phyloP scores from a whole-genome alignment of 2,888 invertebrate genomes.

The Campoplex capitator region DNA sequence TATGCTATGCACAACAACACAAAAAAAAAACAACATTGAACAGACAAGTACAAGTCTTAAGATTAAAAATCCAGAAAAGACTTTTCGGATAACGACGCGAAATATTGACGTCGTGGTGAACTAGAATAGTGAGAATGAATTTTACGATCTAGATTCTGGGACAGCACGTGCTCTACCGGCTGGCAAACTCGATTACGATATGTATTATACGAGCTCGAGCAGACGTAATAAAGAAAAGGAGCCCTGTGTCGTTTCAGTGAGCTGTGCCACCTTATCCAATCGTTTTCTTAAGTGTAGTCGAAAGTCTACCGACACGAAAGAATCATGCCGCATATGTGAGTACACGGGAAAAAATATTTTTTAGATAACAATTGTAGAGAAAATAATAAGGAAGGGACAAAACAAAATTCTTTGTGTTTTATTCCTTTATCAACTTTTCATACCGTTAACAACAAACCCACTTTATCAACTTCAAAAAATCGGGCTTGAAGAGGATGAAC shows the following conservation, averaged over 20 bases:
- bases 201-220: slow-evolving; percentile 57
- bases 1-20: neutral
- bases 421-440: too few relatives aligned
- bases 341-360: too few relatives aligned
- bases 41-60: neutral
- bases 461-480: too few relatives aligned
- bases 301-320: too few relatives aligned
- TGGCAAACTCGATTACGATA: slow-evolving; percentile 55
- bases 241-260: slow-evolving; percentile 26
- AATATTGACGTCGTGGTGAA: neutral
- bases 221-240: slow-evolving; percentile 28
- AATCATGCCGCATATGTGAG: too few relatives aligned
- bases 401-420: too few relatives aligned
- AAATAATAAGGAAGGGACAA: too few relatives aligned
- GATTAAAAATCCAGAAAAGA: neutral
- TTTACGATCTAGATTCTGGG: slow-evolving; percentile 48
- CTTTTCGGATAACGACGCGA: neutral
- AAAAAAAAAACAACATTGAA: neutral
- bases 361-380: too few relatives aligned
- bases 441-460: too few relatives aligned
- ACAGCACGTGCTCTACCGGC: slow-evolving; percentile 24
- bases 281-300: slow-evolving; percentile 19
- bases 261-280: slow-evolving; percentile 47
- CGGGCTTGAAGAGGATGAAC: too few relatives aligned
- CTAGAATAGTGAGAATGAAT: slow-evolving; percentile 43